A percentile compares a stretch with the other conserved stretches of the same genome.
Conservation (phyloP, 2,797 vertebrate genomes). For the Sebastolobus alascanus region DNA sequence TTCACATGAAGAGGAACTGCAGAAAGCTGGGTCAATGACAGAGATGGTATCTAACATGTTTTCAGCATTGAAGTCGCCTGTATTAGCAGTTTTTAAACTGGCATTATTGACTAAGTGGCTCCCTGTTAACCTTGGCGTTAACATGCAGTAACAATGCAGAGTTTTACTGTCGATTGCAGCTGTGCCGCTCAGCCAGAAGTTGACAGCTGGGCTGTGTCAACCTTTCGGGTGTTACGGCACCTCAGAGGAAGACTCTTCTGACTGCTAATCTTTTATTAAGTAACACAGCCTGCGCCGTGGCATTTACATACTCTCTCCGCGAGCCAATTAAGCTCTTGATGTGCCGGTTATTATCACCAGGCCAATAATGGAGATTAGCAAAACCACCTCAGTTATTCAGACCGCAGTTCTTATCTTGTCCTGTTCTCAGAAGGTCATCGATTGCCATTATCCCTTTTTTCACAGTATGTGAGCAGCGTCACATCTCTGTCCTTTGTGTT, state of each 20-base stretch:
- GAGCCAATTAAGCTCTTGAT: conserved; percentile 73
- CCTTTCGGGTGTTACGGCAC: conserved; percentile 50
- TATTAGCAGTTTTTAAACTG: conserved; percentile 32
- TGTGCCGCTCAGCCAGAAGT: conserved; percentile 36
- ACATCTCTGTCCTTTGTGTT: conserved; percentile 74
- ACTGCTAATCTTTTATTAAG: conserved; percentile 73
- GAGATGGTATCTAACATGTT: conserved; percentile 41
- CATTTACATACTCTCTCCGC: conserved; percentile 66
- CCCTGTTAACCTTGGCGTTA: conserved; percentile 44
- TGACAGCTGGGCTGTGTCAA: conserved; percentile 62
- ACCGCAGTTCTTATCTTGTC: conserved; percentile 59
- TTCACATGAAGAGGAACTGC: conserved; percentile 54
- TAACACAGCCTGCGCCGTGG: conserved; percentile 55
- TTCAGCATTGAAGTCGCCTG: conserved; percentile 2
- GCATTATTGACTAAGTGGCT: conserved; percentile 34
- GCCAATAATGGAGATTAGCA: conserved; percentile 72
- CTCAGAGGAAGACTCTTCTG: conserved; percentile 45
- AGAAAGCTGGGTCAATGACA: conserved; percentile 29
- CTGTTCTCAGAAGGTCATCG: conserved; percentile 68
- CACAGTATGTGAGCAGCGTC: conserved; percentile 48
- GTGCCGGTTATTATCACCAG: conserved; percentile 61
- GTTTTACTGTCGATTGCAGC: conserved; percentile 40
- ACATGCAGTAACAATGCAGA: conserved; percentile 20
- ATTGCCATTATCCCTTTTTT: conserved; percentile 58
- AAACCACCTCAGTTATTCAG: conserved; percentile 63